These are phyloP conservation scores for Albula goreensis DNA, from an alignment of 2,113 vertebrate genomes.

Conservation along the genomic window DNA sequence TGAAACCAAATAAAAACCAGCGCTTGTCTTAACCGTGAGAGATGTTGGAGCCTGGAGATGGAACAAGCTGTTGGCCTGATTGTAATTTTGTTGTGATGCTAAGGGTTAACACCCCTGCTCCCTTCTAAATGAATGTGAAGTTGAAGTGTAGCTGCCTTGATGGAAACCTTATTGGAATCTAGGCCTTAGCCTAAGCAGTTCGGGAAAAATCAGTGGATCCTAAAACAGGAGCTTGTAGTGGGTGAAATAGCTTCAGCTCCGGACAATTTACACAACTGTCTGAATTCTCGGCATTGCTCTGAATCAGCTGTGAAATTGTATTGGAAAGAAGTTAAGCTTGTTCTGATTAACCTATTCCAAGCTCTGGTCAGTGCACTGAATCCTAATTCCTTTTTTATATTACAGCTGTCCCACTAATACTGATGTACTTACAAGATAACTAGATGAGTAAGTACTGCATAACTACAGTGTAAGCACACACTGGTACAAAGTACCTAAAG, in stretches of 20 bases:
- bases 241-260: constrained; percentile 48
- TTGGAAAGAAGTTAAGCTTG: constrained; percentile 45
- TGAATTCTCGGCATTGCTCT: constrained; percentile 33
- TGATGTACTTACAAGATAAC: no score
- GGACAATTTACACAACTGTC: constrained; percentile 38
- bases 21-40: background rate
- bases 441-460: no score
- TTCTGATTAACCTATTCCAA: constrained; percentile 27
- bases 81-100: constrained; percentile 35
- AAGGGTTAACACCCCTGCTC: constrained; percentile 40
- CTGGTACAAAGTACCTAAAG: no score
- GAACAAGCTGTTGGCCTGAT: constrained; percentile 24
- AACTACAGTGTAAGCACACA: no score
- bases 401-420: background rate
- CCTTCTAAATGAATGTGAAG: constrained; percentile 49
- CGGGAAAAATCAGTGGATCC: constrained; percentile 53
- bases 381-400: constrained; percentile 39
- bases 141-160: constrained; percentile 43
- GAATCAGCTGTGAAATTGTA: constrained; percentile 60
- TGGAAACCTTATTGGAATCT: constrained; percentile 50
- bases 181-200: constrained; percentile 31
- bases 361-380: constrained; percentile 30
- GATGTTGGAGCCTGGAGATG: background rate
- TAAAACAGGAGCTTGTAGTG: constrained; percentile 53
- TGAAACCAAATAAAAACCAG: background rate